Base-by-base conservation (phyloP, 2,113 vertebrate species). In the Sinosuthora webbiana region DNA sequence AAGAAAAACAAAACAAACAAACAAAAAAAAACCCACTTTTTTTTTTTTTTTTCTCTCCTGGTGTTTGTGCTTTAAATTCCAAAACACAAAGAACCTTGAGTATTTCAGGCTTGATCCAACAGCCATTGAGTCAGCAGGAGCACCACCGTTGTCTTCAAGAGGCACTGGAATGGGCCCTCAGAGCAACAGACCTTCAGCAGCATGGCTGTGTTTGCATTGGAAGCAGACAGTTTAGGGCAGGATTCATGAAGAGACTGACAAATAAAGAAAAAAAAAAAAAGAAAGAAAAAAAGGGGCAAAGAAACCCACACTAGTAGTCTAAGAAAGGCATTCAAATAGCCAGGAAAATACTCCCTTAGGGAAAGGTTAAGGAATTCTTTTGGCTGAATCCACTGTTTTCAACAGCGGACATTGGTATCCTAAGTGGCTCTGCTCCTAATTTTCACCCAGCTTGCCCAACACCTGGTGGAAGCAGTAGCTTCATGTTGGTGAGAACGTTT, bases 11-110 rank as follows among this genome's bases (percentile, higher is more conserved):
- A 14, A 19, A 24, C 24, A n/a, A n/a, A n/a, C n/a, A n/a, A n/a
- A n/a, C 3, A 3, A 25, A 19, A 37, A 50, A 37, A 39, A 53
- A 20, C 5, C 10, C 6, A 31, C 8, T 39, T 37, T 64, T 64
- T 64, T 39, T 37, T 64, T 64, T 64, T 59, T 52, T 10, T 55
- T 28, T 9, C 35, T 59, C 47, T 9, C 31, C 86, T 87, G 89
- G 91, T 92, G 69, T 94, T 97, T 94, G 92, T 86, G 95, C 93
- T 97, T 93, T 91, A 52, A 89, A 94, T 91, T 91, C 69, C 89
- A 70, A 82, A 96, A 91, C 77, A 77, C 28, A 83, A 89, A 94
- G 53, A 91, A 90, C 75, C 87, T 95, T 27, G 28, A 78, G 39
- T 65, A 79, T 60, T 87, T 92, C 80, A 92, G 86, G 73, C 88